A percentile compares a stretch with the other conserved stretches of the same genome.
These are phyloP conservation scores for Enteromius thamalakanensis DNA, from an alignment of 2,797 vertebrate species.

Conservation along the genomic window DNA sequence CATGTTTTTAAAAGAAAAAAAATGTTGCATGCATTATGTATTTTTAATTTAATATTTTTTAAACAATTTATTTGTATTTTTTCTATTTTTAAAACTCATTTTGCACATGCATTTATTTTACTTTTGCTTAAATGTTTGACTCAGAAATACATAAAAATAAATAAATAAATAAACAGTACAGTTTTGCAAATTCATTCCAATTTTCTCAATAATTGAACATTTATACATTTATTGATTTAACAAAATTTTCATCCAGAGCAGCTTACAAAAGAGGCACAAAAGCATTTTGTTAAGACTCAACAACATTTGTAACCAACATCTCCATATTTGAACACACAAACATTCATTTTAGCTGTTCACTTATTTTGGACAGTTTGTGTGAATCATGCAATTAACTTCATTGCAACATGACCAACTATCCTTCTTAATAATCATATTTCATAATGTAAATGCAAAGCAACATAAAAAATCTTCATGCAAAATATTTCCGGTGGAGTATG, in stretches of 20 bases:
- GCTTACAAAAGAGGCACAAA: neutral
- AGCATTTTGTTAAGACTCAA: neutral
- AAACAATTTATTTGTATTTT: no score
- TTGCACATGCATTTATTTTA: neutral
- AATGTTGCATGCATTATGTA: no score
- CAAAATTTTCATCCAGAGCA: neutral
- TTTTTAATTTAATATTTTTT: no score
- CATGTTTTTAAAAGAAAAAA: neutral
- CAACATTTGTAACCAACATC: neutral
- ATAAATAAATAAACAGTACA: neutral
- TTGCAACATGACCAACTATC: neutral
- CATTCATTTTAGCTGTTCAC: neutral
- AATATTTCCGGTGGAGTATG: no score
- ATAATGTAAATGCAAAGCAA: neutral
- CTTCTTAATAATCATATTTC: neutral
- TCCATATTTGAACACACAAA: neutral
- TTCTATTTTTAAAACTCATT: neutral
- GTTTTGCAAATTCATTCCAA: neutral
- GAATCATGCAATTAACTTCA: neutral
- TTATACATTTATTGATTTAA: neutral
- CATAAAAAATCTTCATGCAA: neutral
- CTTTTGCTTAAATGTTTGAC: neutral
- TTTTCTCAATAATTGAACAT: neutral
- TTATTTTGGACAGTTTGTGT: neutral
- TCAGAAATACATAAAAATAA: neutral